Evolutionary conservation across 2,113 vertebrate genomes (phyloP).

Genomic region (Myrmecobius fasciatus): DNA sequence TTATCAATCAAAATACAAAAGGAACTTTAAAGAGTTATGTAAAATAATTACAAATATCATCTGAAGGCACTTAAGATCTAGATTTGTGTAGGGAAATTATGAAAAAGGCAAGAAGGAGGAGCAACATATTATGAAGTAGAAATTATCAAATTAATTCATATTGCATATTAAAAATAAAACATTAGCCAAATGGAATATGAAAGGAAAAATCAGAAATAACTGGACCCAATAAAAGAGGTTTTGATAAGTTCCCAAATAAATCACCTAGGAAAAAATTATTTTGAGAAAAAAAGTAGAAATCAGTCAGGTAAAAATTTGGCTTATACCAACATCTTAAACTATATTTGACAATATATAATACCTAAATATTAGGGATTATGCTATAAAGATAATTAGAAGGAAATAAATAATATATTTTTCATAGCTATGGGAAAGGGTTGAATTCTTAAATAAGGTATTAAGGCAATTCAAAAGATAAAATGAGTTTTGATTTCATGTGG

Average conservation of each 20-base stretch:
- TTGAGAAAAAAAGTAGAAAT: background rate
- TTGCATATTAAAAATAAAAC: background rate
- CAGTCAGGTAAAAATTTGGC: background rate
- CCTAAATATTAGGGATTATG: background rate
- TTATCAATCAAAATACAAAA: background rate
- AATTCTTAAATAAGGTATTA: background rate
- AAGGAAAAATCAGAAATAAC: background rate
- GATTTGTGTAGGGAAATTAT: background rate
- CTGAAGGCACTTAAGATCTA: background rate
- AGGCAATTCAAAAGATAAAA: background rate
- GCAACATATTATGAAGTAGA: background rate
- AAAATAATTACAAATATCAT: background rate
- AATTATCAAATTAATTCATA: background rate
- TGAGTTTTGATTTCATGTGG: background rate
- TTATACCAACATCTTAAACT: background rate
- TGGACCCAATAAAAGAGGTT: background rate
- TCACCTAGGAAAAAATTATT: background rate
- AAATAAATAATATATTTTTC: background rate
- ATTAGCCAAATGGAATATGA: background rate
- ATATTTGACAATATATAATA: background rate
- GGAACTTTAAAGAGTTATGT: background rate
- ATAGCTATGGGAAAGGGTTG: background rate
- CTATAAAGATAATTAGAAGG: background rate
- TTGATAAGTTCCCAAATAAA: background rate
- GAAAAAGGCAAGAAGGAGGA: background rate